Base-by-base conservation (phyloP, 2,113 vertebrate genomes). In the Paralichthys olivaceus region DNA sequence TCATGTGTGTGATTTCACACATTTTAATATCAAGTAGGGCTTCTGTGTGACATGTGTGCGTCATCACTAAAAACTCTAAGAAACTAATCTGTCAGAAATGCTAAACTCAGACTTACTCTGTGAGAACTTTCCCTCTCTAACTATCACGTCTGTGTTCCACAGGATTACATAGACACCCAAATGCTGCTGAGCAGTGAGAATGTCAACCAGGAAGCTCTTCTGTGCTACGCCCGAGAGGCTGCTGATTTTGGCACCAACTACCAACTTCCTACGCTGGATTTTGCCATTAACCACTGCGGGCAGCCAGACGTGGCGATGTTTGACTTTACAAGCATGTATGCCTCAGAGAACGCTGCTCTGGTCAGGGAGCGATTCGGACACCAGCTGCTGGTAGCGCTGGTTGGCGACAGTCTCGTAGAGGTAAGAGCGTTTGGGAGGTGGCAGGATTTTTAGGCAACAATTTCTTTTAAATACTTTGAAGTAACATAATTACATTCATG, bases 231-330 rank as follows among this genome's bases (percentile, higher is more conserved):
- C 75, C 94, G 96, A 6, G 97, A 99, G 90, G 98, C 98, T 54
- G 98, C 98, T 53, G 97, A 99, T 91, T 99, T 97, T 73, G 97
- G 96, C 86, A 99, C 98, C 70, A 95, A 97, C 84, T 99, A 99
- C 90, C 97, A 99, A 84, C 93, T 99, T 84, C 98, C 98, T 9
- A 96, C 96, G 2, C 93, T 99, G 82, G 97, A 99, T 86, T 99
- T 96, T 75, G 97, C 98, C 80, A 95, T 95, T 75, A 99, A 99
- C 92, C 97, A 98, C 91, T 96, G 95, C 0, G 95, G 95, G 56
- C 97, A 98, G 83, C 96, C 96, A 3, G 98, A 99, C 8, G 98
- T 97, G 73, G 97, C 98, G 37, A 98, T 99, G 98, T 99, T 99
- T 34, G 98, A 99, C 91, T 99, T 99, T 84, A 99, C 98, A 23